Evolutionary conservation across 2,113 vertebrate genomes (phyloP).

Genomic region (Motacilla alba): DNA sequence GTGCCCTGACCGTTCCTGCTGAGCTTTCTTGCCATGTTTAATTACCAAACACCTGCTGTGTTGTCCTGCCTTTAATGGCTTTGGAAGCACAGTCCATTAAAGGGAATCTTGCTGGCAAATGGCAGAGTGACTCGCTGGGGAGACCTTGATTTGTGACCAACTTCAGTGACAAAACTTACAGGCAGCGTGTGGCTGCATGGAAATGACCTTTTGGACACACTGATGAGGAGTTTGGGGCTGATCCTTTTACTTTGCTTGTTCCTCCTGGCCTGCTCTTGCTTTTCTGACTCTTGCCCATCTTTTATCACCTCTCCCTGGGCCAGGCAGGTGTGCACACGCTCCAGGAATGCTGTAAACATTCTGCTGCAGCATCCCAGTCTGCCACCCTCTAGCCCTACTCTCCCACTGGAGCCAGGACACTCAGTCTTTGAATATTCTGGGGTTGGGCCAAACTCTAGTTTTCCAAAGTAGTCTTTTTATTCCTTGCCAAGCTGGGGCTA

Average conservation of each 20-base stretch:
- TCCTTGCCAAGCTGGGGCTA: slow-evolving; percentile 21
- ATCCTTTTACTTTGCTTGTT: background rate
- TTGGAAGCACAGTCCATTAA: background rate
- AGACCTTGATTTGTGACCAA: background rate
- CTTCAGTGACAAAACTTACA: background rate
- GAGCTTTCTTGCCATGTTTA: background rate
- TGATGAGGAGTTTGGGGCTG: background rate
- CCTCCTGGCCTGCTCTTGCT: background rate
- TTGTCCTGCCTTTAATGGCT: background rate
- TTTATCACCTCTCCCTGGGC: background rate
- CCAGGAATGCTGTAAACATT: background rate
- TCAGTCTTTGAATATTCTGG: background rate
- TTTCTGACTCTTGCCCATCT: background rate
- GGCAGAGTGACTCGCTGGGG: background rate
- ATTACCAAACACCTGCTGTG: slow-evolving; percentile 17
- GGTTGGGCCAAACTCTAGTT: background rate
- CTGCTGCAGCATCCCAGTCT: background rate
- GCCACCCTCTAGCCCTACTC: background rate
- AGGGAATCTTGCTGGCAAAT: background rate
- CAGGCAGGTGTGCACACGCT: background rate
- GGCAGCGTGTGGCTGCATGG: background rate
- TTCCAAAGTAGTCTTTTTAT: slow-evolving; percentile 9
- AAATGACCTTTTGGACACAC: background rate
- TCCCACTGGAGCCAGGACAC: background rate
- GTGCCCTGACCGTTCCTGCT: background rate